Evolutionary conservation across 2,888 invertebrate genomes (phyloP).

Genomic region (Drosophila meridionalis): DNA sequence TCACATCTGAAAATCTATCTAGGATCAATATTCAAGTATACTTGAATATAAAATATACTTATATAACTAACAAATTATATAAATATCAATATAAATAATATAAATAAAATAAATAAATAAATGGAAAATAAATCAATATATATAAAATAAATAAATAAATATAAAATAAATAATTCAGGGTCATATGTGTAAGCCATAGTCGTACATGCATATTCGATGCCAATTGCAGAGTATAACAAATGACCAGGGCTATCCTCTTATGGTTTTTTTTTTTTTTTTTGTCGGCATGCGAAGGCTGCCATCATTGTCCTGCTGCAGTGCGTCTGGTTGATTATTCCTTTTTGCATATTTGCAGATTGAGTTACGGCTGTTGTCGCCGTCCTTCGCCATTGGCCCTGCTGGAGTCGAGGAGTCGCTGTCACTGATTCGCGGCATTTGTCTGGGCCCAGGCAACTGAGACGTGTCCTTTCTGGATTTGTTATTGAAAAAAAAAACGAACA

Average conservation of each 20-base stretch:
- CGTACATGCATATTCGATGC: background rate
- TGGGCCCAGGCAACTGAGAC: constrained; percentile 18
- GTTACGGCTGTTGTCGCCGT: constrained; percentile 58
- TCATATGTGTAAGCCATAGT: background rate
- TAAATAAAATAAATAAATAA: too few species aligned
- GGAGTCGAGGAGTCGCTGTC: constrained; percentile 28
- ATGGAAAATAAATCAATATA: too few species aligned
- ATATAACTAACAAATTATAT: too few species aligned
- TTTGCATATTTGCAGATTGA: constrained; percentile 68
- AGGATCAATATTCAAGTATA: too few species aligned
- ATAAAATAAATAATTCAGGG: background rate
- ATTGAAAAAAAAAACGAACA: constrained; percentile 68
- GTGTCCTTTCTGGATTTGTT: constrained; percentile 38
- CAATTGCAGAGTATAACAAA: constrained; percentile 41
- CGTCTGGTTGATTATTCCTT: constrained; percentile 48
- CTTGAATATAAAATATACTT: too few species aligned
- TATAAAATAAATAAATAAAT: too few species aligned
- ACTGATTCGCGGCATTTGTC: constrained; percentile 51
- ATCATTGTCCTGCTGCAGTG: constrained; percentile 54
- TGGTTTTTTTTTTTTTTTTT: background rate
- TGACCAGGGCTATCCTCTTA: constrained; percentile 7
- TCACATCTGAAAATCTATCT: too few species aligned
- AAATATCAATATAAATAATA: too few species aligned
- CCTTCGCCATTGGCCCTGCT: constrained; percentile 26
- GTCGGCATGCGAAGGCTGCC: constrained; percentile 26